These are phyloP conservation scores for Clamator glandarius DNA, from an alignment of 2,797 vertebrate genomes.

Conservation along the genomic window DNA sequence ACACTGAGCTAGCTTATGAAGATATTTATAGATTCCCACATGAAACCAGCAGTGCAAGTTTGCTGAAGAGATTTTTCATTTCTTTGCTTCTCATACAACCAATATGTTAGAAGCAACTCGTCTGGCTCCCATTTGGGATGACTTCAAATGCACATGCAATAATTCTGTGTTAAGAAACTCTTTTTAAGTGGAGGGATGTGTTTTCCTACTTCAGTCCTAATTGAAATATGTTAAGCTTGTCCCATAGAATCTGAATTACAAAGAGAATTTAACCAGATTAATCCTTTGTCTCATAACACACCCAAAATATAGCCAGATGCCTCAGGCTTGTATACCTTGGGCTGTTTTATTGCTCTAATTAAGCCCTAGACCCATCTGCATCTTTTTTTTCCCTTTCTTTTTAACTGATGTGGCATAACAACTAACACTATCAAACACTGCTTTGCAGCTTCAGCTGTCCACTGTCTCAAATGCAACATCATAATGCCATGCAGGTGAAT, in stretches of 20 bases:
- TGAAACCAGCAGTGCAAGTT: conserved; percentile 31
- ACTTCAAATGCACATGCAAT: not conserved
- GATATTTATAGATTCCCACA: not conserved
- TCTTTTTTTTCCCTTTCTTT: too few relatives aligned
- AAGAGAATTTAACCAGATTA: not conserved
- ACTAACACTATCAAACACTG: not conserved
- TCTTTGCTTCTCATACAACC: not conserved
- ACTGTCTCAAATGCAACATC: not conserved
- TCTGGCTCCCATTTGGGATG: not conserved
- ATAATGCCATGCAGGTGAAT: not conserved
- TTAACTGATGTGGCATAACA: not conserved
- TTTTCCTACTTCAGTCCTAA: not conserved
- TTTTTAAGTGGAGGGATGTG: not conserved
- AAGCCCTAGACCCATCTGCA: not conserved
- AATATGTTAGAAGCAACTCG: not conserved
- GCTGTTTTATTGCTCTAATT: not conserved
- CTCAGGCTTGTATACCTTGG: not conserved
- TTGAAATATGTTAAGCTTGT: not conserved
- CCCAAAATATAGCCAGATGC: not conserved
- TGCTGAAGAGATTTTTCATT: conserved; percentile 3
- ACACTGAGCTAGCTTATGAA: not conserved
- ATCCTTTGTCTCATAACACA: not conserved
- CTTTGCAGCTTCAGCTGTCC: not conserved
- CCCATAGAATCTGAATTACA: not conserved
- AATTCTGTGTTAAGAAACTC: not conserved